Conservation (phyloP, 1,140 invertebrate species). For the Drosophila equinoxialis region DNA sequence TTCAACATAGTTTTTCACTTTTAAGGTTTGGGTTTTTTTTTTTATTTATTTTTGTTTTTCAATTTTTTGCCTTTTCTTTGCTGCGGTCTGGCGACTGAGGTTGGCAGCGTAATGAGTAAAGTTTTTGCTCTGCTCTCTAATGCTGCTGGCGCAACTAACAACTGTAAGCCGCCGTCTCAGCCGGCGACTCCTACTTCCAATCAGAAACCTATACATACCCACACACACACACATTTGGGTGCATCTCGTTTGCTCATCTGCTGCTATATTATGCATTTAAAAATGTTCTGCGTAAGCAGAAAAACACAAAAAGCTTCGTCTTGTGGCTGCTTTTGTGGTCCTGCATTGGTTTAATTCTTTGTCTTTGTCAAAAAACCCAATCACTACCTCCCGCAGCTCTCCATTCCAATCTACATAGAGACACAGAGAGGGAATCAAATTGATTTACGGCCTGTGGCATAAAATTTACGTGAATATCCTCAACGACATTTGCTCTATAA, state of each 20-base stretch:
- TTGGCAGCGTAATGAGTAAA: constrained; percentile 77
- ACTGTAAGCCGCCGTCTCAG: constrained; percentile 60
- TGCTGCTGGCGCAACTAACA: constrained; percentile 62
- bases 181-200: constrained; percentile 37
- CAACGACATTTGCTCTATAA: constrained; percentile 54
- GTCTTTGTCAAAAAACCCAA: constrained; percentile 51
- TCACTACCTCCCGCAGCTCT: constrained; percentile 18
- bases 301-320: constrained; percentile 39
- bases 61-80: constrained; percentile 46
- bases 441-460: constrained; percentile 61
- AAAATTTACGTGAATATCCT: constrained; percentile 25
- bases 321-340: constrained; percentile 60
- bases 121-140: constrained; percentile 59
- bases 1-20: constrained; percentile 79
- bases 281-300: constrained; percentile 71
- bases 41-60: constrained; percentile 30
- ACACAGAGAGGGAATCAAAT: constrained; percentile 45
- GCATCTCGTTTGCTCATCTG: constrained; percentile 3
- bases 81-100: constrained; percentile 69
- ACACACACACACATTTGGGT: constrained; percentile 19
- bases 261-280: constrained; percentile 71
- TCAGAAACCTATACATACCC: constrained; percentile 39
- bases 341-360: constrained; percentile 49
- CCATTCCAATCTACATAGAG: not conserved
- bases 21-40: constrained; percentile 48